Percentiles rank a stretch among this genome's conserved stretches.
These are phyloP conservation scores for Xestia rhomboidea DNA, from an alignment of 2,888 invertebrate genomes.

Conservation along the genomic window DNA sequence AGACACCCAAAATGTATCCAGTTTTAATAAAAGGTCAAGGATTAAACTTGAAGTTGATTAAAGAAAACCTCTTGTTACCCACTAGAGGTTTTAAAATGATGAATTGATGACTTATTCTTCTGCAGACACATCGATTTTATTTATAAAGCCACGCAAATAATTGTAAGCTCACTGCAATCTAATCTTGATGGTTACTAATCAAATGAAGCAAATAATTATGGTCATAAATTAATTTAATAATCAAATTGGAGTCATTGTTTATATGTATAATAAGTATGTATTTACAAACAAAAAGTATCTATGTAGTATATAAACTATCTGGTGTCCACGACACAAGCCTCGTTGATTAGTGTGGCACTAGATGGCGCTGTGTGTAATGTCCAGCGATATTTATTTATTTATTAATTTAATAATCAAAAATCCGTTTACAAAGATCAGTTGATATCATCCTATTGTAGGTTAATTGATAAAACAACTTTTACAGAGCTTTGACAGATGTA, in stretches of 20 bases:
- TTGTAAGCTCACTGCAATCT: neutral
- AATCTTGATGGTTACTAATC: neutral
- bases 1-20: slow-evolving; percentile 29
- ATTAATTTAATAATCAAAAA: no score
- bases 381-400: no score
- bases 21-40: slow-evolving; percentile 33
- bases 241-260: neutral
- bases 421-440: neutral
- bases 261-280: no score
- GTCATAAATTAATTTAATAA: neutral
- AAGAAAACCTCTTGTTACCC: no score
- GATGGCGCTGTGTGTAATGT: no score
- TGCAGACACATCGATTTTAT: neutral
- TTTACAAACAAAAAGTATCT: no score
- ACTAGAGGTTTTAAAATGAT: neutral
- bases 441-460: no score
- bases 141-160: neutral
- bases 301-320: no score
- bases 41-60: neutral
- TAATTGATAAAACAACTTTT: neutral
- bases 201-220: neutral
- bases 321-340: no score
- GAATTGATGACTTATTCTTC: slow-evolving; percentile 1
- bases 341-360: no score
- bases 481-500: neutral